phyloP scores from a whole-genome alignment of 1,140 invertebrate genomes.

The Drosophila arizonae region DNA sequence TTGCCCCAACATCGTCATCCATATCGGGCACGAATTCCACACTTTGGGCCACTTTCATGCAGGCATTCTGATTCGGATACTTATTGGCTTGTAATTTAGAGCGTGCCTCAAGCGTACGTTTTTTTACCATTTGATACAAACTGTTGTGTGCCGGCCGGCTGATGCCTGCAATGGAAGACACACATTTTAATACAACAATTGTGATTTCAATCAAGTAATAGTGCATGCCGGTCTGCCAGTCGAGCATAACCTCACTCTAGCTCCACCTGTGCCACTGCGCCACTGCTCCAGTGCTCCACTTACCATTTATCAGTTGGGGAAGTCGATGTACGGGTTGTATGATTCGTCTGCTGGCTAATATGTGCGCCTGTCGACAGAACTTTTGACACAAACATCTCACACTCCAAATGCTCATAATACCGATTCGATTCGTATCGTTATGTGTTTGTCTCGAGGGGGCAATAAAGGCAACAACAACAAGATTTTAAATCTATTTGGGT shows the following conservation, averaged over 20 bases:
- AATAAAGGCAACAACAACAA: constrained; percentile 34
- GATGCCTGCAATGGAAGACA: constrained; percentile 31
- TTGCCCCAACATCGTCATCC: constrained; percentile 10
- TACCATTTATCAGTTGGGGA: constrained; percentile 44
- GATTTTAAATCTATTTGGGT: constrained; percentile 24
- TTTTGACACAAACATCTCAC: constrained; percentile 56
- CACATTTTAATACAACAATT: not conserved
- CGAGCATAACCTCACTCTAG: constrained; percentile 49
- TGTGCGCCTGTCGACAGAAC: constrained; percentile 69
- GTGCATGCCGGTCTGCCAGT: constrained; percentile 8
- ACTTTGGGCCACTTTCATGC: constrained; percentile 37
- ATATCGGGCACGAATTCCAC: constrained; percentile 32
- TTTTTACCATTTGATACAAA: constrained; percentile 81
- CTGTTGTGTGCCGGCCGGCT: constrained; percentile 60
- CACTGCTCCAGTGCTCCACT: constrained; percentile 19
- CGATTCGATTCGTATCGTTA: constrained; percentile 27
- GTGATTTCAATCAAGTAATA: not conserved
- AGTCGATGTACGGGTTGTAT: constrained; percentile 30
- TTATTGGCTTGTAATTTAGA: constrained; percentile 72
- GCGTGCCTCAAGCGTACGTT: constrained; percentile 71
- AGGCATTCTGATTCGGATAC: constrained; percentile 70
- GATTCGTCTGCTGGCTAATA: constrained; percentile 58
- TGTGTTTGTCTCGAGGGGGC: not conserved
- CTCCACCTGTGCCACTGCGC: not conserved
- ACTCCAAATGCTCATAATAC: constrained; percentile 75